Conservation (phyloP, 2,888 invertebrate species). For the Synanthedon formicaeformis region DNA sequence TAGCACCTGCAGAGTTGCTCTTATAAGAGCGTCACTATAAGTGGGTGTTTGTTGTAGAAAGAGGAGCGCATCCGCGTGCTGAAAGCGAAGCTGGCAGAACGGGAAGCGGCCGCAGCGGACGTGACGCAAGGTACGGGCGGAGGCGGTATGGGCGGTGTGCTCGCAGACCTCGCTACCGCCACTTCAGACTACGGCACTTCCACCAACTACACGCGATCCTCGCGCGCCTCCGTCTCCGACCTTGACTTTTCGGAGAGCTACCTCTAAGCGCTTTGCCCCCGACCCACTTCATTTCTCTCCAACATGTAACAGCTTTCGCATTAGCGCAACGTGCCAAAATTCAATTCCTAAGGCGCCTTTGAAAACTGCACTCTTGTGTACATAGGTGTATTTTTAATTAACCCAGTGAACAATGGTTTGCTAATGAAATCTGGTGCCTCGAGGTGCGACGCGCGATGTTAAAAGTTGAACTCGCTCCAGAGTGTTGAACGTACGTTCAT, state of each 20-base stretch:
- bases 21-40: not conserved
- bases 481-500: no score
- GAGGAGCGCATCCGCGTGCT: conserved; percentile 88
- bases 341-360: no score
- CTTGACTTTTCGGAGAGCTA: conserved; percentile 91
- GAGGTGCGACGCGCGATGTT: no score
- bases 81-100: conserved; percentile 84
- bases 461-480: no score
- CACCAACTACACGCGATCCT: conserved; percentile 83
- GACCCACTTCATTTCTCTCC: not conserved
- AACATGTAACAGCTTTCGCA: not conserved
- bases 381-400: no score
- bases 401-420: no score
- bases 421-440: no score
- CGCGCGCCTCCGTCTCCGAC: conserved; percentile 87
- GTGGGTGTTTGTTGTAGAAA: conserved; percentile 73
- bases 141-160: conserved; percentile 73
- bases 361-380: no score
- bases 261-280: conserved; percentile 58
- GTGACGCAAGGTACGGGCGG: conserved; percentile 82
- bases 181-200: conserved; percentile 84
- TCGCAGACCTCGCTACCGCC: conserved; percentile 83
- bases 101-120: conserved; percentile 73
- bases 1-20: no score
- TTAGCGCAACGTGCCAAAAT: not conserved